Conservation (phyloP, 1,140 invertebrate genomes). For the Scylla paramamosain region DNA sequence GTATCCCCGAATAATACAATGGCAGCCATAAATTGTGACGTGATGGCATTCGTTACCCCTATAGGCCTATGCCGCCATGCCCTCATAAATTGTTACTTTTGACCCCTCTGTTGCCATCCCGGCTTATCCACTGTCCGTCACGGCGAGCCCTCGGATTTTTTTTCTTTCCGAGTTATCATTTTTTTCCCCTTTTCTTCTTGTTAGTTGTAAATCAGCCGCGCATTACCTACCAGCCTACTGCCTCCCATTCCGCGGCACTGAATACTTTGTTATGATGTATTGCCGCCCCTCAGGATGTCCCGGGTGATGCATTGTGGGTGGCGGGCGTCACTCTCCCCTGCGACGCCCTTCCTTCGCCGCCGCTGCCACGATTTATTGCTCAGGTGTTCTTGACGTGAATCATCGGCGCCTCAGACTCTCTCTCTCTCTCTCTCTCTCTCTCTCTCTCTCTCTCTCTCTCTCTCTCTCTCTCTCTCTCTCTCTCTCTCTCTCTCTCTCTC, state of each 20-base stretch:
- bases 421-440: background rate
- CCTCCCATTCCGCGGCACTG: background rate
- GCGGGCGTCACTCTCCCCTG: constrained; percentile 5
- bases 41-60: constrained; percentile 62
- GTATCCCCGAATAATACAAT: constrained; percentile 70
- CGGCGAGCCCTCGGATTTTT: background rate
- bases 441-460: too few relatives aligned
- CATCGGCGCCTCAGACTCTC: background rate
- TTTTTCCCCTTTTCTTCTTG: background rate
- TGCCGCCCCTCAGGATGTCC: background rate
- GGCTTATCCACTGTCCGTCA: constrained; percentile 38
- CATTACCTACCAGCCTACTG: background rate
- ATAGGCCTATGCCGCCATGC: constrained; percentile 48
- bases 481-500: too few relatives aligned
- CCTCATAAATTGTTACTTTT: constrained; percentile 52
- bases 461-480: background rate
- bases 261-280: constrained; percentile 3
- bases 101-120: constrained; percentile 55
- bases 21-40: constrained; percentile 65
- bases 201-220: background rate
- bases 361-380: background rate
- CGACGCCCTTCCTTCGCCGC: background rate
- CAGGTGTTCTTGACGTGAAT: constrained; percentile 21
- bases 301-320: constrained; percentile 10
- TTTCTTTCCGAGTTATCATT: background rate